These are phyloP conservation scores for Promerops cafer DNA, from an alignment of 2,113 vertebrate genomes.

Conservation along the genomic window DNA sequence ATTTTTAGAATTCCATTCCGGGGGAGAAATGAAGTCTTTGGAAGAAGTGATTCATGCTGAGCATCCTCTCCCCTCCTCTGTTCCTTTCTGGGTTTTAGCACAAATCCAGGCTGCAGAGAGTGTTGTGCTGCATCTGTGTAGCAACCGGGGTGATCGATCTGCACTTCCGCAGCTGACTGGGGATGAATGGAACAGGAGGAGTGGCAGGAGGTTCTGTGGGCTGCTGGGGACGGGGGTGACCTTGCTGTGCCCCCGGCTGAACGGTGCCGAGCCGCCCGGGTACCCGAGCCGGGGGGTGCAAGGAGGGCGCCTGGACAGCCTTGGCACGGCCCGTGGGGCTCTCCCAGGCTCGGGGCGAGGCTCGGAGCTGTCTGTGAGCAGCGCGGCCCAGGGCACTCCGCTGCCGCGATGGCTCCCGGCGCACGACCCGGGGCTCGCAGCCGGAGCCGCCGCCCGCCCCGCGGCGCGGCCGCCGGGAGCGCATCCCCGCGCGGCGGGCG, in stretches of 20 bases:
- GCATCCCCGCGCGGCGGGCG: too few species aligned
- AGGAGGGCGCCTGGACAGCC: background rate
- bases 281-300: background rate
- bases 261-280: background rate
- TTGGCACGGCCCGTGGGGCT: too few species aligned
- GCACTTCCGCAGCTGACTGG: background rate
- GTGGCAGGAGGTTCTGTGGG: background rate
- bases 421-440: too few species aligned
- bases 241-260: background rate
- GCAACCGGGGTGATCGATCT: too few species aligned
- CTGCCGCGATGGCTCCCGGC: too few species aligned
- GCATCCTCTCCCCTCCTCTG: background rate
- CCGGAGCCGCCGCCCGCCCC: too few species aligned
- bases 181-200: background rate
- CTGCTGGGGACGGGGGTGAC: background rate
- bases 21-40: background rate
- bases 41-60: background rate
- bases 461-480: too few species aligned
- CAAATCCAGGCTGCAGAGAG: background rate
- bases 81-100: background rate
- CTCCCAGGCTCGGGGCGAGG: too few species aligned
- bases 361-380: too few species aligned
- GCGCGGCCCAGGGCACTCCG: too few species aligned
- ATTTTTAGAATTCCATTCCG: background rate
- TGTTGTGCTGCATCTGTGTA: accelerated